Percentiles rank a stretch among this genome's conserved stretches.
Evolutionary conservation across 2,797 vertebrate species (phyloP).

Genomic region (Phrynocephalus vlangalii): DNA sequence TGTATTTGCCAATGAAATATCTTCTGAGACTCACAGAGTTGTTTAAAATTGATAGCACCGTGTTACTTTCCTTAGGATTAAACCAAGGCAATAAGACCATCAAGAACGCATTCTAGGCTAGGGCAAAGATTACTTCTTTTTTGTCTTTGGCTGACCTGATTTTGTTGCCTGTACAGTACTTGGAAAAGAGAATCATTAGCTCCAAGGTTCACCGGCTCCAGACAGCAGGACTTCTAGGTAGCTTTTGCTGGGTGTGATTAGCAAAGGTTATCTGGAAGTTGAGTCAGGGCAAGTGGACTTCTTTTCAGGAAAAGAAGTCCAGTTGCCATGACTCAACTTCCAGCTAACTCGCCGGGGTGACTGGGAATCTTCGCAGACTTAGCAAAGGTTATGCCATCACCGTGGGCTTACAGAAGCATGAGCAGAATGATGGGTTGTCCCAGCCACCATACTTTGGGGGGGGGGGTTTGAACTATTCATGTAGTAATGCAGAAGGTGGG

Average conservation of each 20-base stretch:
- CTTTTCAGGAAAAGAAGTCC: too few relatives aligned
- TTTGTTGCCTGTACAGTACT: slow-evolving; percentile 32
- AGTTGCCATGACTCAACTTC: too few relatives aligned
- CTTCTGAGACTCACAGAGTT: slow-evolving; percentile 69
- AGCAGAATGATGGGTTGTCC: too few relatives aligned
- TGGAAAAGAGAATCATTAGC: neutral
- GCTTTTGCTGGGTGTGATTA: neutral
- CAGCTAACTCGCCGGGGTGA: too few relatives aligned
- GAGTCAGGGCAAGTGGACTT: too few relatives aligned
- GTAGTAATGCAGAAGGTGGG: too few relatives aligned
- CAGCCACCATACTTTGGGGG: too few relatives aligned
- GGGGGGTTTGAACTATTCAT: too few relatives aligned
- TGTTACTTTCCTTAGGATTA: slow-evolving; percentile 62
- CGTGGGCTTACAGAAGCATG: too few relatives aligned
- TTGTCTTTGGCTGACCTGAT: slow-evolving; percentile 24
- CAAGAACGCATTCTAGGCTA: neutral
- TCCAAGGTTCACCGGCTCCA: neutral
- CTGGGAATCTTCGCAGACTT: neutral
- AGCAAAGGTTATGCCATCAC: too few relatives aligned
- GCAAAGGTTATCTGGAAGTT: too few relatives aligned
- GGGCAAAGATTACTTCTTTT: slow-evolving; percentile 24
- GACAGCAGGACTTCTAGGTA: neutral
- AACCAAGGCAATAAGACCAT: slow-evolving; percentile 44
- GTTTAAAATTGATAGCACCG: slow-evolving; percentile 65
- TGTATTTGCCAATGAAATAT: slow-evolving; percentile 68